Conservation (phyloP, 2,797 vertebrate genomes). For the Acomys russatus region DNA sequence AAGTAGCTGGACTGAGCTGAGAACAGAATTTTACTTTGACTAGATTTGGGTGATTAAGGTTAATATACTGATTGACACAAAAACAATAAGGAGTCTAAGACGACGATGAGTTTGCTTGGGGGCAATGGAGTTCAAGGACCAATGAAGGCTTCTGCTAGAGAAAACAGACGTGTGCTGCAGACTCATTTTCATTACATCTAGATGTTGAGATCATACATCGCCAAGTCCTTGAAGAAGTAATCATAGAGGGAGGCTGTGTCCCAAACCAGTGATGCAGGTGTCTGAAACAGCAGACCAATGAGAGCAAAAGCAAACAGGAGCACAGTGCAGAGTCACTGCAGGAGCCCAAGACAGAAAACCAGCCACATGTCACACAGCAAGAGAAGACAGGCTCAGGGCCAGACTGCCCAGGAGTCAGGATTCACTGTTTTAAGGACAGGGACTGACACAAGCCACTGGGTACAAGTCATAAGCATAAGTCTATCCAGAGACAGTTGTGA, state of each 20-base stretch:
- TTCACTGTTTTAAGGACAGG: background rate
- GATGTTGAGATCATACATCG: constrained; percentile 12
- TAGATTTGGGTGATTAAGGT: background rate
- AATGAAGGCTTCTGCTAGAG: background rate
- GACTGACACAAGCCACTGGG: background rate
- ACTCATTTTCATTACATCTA: constrained; percentile 39
- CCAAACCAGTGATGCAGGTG: background rate
- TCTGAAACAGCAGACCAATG: constrained; percentile 2
- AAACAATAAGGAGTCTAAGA: background rate
- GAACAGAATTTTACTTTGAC: background rate
- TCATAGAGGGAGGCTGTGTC: background rate
- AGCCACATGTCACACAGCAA: background rate
- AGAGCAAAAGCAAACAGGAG: background rate
- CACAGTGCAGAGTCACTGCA: constrained; percentile 41
- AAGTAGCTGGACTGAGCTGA: background rate
- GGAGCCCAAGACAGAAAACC: background rate
- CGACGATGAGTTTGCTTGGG: background rate
- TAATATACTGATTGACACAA: background rate
- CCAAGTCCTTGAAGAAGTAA: background rate
- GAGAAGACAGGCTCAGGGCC: background rate
- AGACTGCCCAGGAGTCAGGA: background rate
- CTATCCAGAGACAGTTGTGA: constrained; percentile 4
- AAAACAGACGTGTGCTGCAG: background rate
- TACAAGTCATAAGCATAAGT: background rate
- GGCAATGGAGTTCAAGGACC: background rate